Percentiles rank a stretch among this genome's conserved stretches.
These are phyloP conservation scores for Fulmarus glacialis DNA, from an alignment of 2,113 vertebrate species.

Conservation along the genomic window DNA sequence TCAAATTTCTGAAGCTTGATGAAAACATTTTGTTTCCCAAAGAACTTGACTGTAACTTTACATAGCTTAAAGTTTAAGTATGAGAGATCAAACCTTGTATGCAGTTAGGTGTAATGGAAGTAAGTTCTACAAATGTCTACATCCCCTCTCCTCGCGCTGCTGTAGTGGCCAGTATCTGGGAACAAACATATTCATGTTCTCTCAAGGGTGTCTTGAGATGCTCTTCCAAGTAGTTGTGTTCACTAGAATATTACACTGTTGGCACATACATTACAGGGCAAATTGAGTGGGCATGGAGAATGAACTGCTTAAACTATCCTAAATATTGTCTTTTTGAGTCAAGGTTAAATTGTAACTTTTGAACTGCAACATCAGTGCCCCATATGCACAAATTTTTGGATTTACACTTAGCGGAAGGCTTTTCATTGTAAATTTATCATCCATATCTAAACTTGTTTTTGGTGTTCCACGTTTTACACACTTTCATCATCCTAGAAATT, in stretches of 20 bases:
- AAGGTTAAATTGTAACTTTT: neutral
- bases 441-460: neutral
- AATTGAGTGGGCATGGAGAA: neutral
- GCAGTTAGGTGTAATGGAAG: neutral
- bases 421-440: neutral
- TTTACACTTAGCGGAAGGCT: neutral
- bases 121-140: neutral
- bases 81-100: neutral
- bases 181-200: neutral
- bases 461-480: fast-evolving
- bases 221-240: neutral
- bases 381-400: fast-evolving
- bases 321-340: neutral
- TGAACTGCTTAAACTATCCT: neutral
- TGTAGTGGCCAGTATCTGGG: fast-evolving
- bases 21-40: neutral
- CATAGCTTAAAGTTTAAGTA: neutral
- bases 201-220: neutral
- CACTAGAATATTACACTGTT: neutral
- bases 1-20: neutral
- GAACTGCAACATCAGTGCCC: neutral
- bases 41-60: neutral
- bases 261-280: neutral
- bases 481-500: neutral
- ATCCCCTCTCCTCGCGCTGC: neutral